Conservation (phyloP, 1,140 invertebrate species). For the Gonioctena quinquepunctata region DNA sequence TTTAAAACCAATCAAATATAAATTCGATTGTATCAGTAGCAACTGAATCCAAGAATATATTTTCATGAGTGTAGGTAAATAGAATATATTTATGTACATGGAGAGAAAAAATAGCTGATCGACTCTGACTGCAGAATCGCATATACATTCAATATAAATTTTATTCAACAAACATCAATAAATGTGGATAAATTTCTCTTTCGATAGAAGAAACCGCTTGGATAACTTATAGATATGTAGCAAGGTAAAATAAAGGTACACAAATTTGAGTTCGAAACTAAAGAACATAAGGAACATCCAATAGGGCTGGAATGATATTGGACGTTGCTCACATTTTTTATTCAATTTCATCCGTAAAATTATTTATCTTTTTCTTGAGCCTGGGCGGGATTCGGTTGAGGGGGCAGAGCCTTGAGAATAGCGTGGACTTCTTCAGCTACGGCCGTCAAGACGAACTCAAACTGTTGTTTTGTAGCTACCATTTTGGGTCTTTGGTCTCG, state of each 20-base stretch:
- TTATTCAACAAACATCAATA: background rate
- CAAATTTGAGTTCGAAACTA: background rate
- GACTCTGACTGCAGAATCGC: background rate
- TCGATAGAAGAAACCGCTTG: slow-evolving; percentile 31
- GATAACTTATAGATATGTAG: slow-evolving; percentile 34
- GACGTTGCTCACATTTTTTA: background rate
- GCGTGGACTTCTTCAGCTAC: slow-evolving; percentile 96
- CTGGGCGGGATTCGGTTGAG: slow-evolving; percentile 57
- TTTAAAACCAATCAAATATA: slow-evolving; percentile 38
- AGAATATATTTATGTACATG: background rate
- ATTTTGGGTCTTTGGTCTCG: slow-evolving; percentile 91
- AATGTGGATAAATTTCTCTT: slow-evolving; percentile 7
- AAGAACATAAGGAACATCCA: background rate
- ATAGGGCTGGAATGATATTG: background rate
- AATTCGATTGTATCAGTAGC: background rate
- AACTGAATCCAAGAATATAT: background rate
- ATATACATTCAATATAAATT: background rate
- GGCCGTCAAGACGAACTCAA: slow-evolving; percentile 96
- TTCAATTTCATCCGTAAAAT: background rate
- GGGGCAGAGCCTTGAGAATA: slow-evolving; percentile 90
- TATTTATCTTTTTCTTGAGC: slow-evolving; percentile 38
- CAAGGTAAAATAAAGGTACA: slow-evolving; percentile 22
- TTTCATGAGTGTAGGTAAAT: too few relatives aligned
- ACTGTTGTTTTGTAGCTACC: slow-evolving; percentile 91
- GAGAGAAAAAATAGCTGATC: background rate